Percentiles rank a stretch among this genome's conserved stretches.
Conservation (phyloP, 1,140 invertebrate species). For the Diploscapter pachys region DNA sequence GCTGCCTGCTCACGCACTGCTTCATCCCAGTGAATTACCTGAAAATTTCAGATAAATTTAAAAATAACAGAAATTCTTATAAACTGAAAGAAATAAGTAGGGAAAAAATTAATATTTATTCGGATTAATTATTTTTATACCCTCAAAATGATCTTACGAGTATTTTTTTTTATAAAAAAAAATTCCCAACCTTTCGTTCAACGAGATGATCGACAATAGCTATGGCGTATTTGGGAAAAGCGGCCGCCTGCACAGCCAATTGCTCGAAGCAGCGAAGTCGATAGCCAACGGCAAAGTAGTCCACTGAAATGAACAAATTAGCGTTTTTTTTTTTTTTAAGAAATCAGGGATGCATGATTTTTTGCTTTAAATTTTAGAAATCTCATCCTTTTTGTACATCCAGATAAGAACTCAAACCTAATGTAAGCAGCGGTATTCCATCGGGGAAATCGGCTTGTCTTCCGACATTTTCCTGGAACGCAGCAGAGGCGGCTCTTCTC, state of each 20-base stretch:
- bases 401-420: slow-evolving; percentile 58
- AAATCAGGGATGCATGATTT: background rate
- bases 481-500: slow-evolving; percentile 63
- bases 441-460: slow-evolving; percentile 90
- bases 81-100: too few species aligned
- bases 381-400: background rate
- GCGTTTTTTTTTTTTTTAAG: background rate
- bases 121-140: too few species aligned
- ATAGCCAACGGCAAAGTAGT: slow-evolving; percentile 90
- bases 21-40: slow-evolving; percentile 88
- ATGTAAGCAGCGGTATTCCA: slow-evolving; percentile 89
- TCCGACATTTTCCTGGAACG: slow-evolving; percentile 86
- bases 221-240: slow-evolving; percentile 78
- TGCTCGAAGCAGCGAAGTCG: slow-evolving; percentile 78
- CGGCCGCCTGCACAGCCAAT: slow-evolving; percentile 69
- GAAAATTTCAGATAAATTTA: slow-evolving; percentile 58
- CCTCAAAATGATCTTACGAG: slow-evolving; percentile 46
- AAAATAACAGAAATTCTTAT: too few species aligned
- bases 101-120: slow-evolving; percentile 48
- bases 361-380: background rate
- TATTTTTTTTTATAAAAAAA: background rate
- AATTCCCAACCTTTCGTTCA: slow-evolving; percentile 54
- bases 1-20: slow-evolving; percentile 80
- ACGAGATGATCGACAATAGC: slow-evolving; percentile 82
- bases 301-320: slow-evolving; percentile 62